Conservation (phyloP, 2,888 invertebrate species). For the Zaprionus obscuricornis region DNA sequence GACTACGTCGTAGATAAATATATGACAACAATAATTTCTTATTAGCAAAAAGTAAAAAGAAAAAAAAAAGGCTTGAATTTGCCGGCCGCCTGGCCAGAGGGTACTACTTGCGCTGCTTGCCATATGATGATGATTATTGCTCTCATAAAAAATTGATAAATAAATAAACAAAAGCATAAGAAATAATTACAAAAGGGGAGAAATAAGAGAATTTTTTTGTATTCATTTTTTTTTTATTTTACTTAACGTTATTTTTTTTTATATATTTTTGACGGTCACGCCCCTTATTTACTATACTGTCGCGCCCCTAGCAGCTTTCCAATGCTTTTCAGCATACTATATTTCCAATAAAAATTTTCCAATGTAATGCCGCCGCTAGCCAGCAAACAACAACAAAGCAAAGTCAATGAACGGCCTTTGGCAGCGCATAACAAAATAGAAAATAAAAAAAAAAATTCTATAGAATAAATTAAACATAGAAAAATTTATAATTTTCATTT, state of each 20-base stretch:
- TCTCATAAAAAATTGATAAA: slow-evolving; percentile 14
- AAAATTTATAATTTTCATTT: slow-evolving; percentile 30
- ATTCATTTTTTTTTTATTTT: too few relatives aligned
- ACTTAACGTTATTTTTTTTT: background rate
- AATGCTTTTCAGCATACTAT: too few relatives aligned
- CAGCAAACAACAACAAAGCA: slow-evolving; percentile 26
- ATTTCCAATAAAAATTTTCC: slow-evolving; percentile 40
- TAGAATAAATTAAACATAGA: slow-evolving; percentile 44
- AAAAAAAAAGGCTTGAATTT: slow-evolving; percentile 9
- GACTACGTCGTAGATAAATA: slow-evolving; percentile 48
- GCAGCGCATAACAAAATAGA: slow-evolving; percentile 5
- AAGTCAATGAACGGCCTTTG: slow-evolving; percentile 76
- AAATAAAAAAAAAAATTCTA: slow-evolving; percentile 16
- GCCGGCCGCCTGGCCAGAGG: slow-evolving; percentile 9
- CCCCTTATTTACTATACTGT: background rate
- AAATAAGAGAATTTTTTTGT: too few relatives aligned
- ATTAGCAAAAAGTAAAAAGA: slow-evolving; percentile 53
- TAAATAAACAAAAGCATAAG: background rate
- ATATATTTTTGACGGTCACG: slow-evolving; percentile 8
- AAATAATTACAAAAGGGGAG: too few relatives aligned
- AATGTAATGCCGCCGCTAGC: slow-evolving; percentile 23
- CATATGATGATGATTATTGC: slow-evolving; percentile 36
- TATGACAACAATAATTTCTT: slow-evolving; percentile 58
- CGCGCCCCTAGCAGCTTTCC: slow-evolving; percentile 25
- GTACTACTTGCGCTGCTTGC: background rate